These are phyloP conservation scores for Stichodactyla mertensii DNA, from an alignment of 64 coral and sea anemone species.

Conservation along the genomic window DNA sequence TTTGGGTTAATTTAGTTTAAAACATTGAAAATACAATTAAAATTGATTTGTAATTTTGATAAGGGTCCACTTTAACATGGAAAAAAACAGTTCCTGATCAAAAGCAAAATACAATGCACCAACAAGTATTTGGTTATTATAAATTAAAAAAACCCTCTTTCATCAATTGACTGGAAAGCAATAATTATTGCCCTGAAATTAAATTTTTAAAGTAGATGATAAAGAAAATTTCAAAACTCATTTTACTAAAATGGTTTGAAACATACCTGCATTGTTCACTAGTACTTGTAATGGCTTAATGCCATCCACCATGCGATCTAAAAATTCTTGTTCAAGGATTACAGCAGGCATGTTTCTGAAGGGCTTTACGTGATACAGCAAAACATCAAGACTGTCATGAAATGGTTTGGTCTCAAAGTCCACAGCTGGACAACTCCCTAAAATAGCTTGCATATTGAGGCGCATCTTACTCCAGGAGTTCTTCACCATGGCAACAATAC, in stretches of 20 bases:
- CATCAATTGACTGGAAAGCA: background rate
- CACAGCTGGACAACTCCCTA: slow-evolving; percentile 70
- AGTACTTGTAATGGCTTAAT: slow-evolving; percentile 66
- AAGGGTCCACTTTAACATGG: no score
- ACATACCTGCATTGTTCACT: slow-evolving; percentile 29
- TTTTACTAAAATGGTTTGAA: no score
- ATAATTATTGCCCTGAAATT: background rate
- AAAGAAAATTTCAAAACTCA: no score
- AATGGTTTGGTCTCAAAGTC: slow-evolving; percentile 65
- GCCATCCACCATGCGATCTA: slow-evolving; percentile 76
- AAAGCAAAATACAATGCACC: no score
- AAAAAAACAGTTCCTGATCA: no score
- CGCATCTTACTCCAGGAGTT: slow-evolving; percentile 73
- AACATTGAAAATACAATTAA: no score
- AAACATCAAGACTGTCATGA: slow-evolving; percentile 67
- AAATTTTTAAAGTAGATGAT: no score
- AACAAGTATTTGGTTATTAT: no score
- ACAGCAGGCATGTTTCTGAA: slow-evolving; percentile 75
- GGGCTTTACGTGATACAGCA: slow-evolving; percentile 80
- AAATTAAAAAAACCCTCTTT: no score
- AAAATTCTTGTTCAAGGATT: slow-evolving; percentile 86
- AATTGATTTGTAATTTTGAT: no score
- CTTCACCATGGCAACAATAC: slow-evolving; percentile 61
- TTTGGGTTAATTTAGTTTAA: no score
- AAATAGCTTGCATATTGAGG: slow-evolving; percentile 57